These are phyloP conservation scores for Matsumurasca onukii DNA, from an alignment of 1,140 invertebrate genomes.

Conservation along the genomic window DNA sequence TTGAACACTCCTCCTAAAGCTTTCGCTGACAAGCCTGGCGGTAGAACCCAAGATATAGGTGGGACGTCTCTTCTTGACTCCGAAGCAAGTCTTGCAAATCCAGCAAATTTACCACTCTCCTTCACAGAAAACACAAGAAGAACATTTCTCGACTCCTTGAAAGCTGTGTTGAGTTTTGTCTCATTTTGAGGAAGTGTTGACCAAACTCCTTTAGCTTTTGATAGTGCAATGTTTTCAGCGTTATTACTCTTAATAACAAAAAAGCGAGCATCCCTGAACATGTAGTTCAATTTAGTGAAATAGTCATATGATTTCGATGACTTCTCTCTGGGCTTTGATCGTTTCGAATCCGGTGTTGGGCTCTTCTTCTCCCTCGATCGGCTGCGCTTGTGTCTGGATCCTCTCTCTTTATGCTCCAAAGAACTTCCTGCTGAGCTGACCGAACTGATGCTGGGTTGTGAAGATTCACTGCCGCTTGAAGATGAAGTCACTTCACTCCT, in stretches of 20 bases:
- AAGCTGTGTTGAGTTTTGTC: conserved; percentile 93
- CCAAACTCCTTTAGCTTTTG: conserved; percentile 96
- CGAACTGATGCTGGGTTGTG: conserved; percentile 70
- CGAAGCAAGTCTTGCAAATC: conserved; percentile 85
- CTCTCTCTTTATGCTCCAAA: conserved; percentile 52
- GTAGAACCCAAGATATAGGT: conserved; percentile 91
- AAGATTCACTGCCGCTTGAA: conserved; percentile 66
- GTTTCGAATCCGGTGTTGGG: conserved; percentile 51
- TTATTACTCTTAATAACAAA: conserved; percentile 99
- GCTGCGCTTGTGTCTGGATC: conserved; percentile 54
- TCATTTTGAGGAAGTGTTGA: conserved; percentile 97
- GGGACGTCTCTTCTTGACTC: conserved; percentile 88
- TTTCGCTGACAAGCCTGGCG: conserved; percentile 89
- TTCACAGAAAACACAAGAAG: conserved; percentile 96
- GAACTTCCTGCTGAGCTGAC: conserved; percentile 62
- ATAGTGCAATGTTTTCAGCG: conserved; percentile 92
- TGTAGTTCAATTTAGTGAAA: conserved; percentile 87
- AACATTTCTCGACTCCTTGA: conserved; percentile 89
- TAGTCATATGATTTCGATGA: conserved; percentile 77
- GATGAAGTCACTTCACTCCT: conserved; percentile 67
- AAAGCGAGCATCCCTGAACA: conserved; percentile 93
- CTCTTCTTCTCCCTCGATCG: conserved; percentile 50
- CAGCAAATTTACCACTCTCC: conserved; percentile 92
- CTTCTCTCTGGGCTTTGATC: conserved; percentile 55
- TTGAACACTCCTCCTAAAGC: conserved; percentile 94